These are phyloP conservation scores for Todus mexicanus DNA, from an alignment of 2,797 vertebrate species.

Conservation along the genomic window DNA sequence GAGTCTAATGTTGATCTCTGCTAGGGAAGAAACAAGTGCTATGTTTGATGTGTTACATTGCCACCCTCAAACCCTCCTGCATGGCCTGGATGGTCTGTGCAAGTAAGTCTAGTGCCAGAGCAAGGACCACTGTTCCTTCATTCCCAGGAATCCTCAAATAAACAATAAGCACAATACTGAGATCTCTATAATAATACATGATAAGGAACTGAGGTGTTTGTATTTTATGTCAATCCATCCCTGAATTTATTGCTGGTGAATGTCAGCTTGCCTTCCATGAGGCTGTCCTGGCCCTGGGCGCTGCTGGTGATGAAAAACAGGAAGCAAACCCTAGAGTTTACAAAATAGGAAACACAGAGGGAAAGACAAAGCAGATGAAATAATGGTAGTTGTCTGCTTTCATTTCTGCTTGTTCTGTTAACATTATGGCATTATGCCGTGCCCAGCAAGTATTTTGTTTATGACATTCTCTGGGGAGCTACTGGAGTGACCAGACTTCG, in stretches of 20 bases:
- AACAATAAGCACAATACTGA: not conserved
- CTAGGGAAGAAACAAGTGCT: not conserved
- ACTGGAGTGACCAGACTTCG: not conserved
- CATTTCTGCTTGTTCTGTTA: not conserved
- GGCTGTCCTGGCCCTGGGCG: not conserved
- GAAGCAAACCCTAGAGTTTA: not conserved
- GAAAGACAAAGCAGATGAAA: not conserved
- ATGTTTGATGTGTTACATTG: not conserved
- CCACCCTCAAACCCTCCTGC: not conserved
- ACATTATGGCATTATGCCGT: not conserved
- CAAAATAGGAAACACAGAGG: not conserved
- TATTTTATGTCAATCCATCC: not conserved
- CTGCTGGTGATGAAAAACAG: not conserved
- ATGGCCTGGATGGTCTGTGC: not conserved
- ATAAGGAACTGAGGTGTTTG: not conserved
- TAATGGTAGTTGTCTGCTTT: not conserved
- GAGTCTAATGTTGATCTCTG: not conserved
- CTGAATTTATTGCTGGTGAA: not conserved
- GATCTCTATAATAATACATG: not conserved
- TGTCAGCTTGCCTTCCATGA: not conserved
- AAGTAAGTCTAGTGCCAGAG: not conserved
- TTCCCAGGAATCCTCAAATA: not conserved
- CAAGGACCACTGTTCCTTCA: not conserved
- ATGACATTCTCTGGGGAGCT: not conserved
- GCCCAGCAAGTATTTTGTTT: not conserved